These are phyloP conservation scores for Dryobotodes eremita DNA, from an alignment of 2,888 invertebrate genomes.

Conservation along the genomic window DNA sequence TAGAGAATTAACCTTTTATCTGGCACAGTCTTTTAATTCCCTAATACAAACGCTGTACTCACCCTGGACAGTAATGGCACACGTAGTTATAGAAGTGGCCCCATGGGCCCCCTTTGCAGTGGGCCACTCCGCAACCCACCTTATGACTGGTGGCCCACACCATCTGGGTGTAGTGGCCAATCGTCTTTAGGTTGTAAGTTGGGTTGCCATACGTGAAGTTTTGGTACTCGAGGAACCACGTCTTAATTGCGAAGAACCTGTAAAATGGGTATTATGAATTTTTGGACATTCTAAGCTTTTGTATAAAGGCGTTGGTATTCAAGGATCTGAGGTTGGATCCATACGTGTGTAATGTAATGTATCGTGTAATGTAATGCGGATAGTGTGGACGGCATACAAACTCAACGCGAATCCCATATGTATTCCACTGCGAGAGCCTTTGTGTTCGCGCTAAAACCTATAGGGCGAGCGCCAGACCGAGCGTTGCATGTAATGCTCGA, in stretches of 20 bases:
- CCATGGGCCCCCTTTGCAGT: constrained; percentile 92
- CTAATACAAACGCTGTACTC: constrained; percentile 78
- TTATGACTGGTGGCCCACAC: constrained; percentile 95
- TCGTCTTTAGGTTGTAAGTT: constrained; percentile 90
- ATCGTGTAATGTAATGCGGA: not conserved
- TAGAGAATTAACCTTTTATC: not conserved
- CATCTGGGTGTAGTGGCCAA: constrained; percentile 96
- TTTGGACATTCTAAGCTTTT: not conserved
- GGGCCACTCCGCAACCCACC: constrained; percentile 94
- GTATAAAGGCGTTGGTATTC: not conserved
- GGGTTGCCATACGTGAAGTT: constrained; percentile 93
- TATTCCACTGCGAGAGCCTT: not conserved
- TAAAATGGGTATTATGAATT: not conserved
- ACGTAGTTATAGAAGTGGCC: constrained; percentile 94
- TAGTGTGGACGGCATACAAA: not conserved
- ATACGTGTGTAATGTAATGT: not conserved
- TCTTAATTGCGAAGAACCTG: constrained; percentile 95
- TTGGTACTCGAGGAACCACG: constrained; percentile 94
- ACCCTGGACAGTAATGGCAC: constrained; percentile 96
- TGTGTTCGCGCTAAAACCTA: not conserved
- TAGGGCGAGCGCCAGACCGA: not conserved
- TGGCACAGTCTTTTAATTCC: not conserved
- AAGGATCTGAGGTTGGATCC: not conserved
- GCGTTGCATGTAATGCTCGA: not conserved
- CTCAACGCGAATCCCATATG: not conserved